Base-by-base conservation (phyloP, 2,797 vertebrate species). In the Bothrops alternatus region DNA sequence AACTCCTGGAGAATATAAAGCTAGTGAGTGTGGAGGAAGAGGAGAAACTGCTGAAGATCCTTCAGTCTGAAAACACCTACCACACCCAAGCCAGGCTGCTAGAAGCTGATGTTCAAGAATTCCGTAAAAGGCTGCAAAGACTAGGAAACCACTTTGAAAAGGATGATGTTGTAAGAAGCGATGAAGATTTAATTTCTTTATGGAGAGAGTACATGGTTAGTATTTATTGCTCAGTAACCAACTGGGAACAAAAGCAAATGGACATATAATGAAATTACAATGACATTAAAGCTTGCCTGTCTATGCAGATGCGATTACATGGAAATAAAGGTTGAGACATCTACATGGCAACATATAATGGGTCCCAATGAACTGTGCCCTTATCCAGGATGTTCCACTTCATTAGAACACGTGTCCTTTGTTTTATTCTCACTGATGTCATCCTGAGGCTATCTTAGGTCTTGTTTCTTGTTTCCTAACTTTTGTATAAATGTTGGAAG, bases 131-230 rank as follows among this genome's bases (percentile, higher is more conserved):
- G 78, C 95, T 99, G 2, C 97, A 97, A 89, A 97, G 96, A 8
- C 96, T 99, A 91, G 96, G 95, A 94, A 97, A 96, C 95, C 93
- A 92, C 32, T 96, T 98, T 93, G 97, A 98, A 69, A 93, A 93
- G 6, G 91, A 78, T 0, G 95, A 73, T 2, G 91, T 69, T 4
- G 96, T 97, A 2, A 96, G 86, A 56, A 97, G 96, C 0, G 98
- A 99, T 94, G 98, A 99, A 1, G 97, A 98, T 94, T 96, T 99
- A 95, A 96, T 98, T 93, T 96, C 96, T 88, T 97, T 96, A 89
- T 99, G 99, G 99, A 98, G 95, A 95, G 98, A 95, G 91, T 98
- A 97, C 96, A 98, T 92, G 92, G 99, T 99, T 94, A 96, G 98
- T 93, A 61, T 57, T 73, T 58, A 57, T 58, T 82, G 32, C 28